These are phyloP conservation scores for Hormaphis cornu DNA, from an alignment of 1,140 invertebrate species.

Conservation along the genomic window DNA sequence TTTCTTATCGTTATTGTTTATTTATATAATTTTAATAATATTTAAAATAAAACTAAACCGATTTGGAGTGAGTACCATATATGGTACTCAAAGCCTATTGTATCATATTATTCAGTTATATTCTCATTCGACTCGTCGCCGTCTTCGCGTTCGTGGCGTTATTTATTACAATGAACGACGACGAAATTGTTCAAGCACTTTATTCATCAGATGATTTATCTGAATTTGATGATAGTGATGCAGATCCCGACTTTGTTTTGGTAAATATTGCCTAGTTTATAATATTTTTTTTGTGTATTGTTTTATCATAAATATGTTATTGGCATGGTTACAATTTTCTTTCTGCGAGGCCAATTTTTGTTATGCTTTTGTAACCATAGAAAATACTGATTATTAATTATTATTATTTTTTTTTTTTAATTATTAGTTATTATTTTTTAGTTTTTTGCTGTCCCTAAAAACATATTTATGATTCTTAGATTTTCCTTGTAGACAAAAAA, in stretches of 20 bases:
- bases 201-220: not conserved
- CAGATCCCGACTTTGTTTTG: not conserved
- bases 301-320: too few species aligned
- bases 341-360: too few species aligned
- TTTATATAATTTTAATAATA: not conserved
- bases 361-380: too few species aligned
- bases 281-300: not conserved
- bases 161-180: not conserved
- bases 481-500: too few species aligned
- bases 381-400: too few species aligned
- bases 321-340: too few species aligned
- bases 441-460: too few species aligned
- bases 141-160: too few species aligned
- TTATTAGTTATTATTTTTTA: too few species aligned
- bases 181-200: not conserved
- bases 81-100: constrained; percentile 3
- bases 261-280: not conserved
- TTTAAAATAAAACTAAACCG: not conserved
- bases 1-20: not conserved
- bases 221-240: not conserved
- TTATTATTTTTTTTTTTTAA: too few species aligned
- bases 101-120: constrained; percentile 1
- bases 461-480: too few species aligned
- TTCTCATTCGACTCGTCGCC: too few species aligned
- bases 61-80: not conserved